Percentiles rank a stretch among this genome's conserved stretches.
These are phyloP conservation scores for Bufo gargarizans DNA, from an alignment of 2,113 vertebrate species.

Conservation along the genomic window DNA sequence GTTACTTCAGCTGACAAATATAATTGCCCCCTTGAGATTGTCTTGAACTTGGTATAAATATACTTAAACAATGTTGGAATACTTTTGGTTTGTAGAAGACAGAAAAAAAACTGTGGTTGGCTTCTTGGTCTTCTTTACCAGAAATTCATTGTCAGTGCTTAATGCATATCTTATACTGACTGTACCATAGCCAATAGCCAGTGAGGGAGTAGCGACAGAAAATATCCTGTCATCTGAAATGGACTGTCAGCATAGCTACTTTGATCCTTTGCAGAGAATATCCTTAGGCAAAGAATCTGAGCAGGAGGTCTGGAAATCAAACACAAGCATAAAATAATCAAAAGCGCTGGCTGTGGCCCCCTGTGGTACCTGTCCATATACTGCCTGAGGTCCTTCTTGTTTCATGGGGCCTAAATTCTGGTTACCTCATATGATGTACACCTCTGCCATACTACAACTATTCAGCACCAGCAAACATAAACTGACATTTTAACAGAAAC, in stretches of 20 bases:
- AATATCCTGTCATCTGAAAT: conserved; percentile 36
- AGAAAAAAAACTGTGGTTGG: not conserved
- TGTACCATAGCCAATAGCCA: not conserved
- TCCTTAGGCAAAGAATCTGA: conserved; percentile 2
- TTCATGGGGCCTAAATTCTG: not conserved
- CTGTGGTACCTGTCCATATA: conserved; percentile 19
- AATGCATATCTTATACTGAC: not conserved
- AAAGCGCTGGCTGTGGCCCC: not conserved
- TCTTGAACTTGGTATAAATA: not conserved
- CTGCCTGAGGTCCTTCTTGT: not conserved
- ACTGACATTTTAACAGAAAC: not conserved
- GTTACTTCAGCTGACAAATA: not conserved
- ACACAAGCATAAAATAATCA: conserved; percentile 45
- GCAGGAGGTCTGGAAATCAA: conserved; percentile 34
- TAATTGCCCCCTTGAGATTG: not conserved
- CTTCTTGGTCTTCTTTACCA: not conserved
- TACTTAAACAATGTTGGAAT: not conserved
- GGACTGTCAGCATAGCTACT: conserved; percentile 22
- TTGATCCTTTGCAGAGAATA: conserved; percentile 30
- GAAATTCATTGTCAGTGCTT: not conserved
- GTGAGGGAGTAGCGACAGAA: not conserved
- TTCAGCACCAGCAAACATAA: not conserved
- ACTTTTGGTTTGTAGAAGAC: not conserved
- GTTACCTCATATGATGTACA: not conserved
- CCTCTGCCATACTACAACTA: conserved; percentile 6